phyloP scores from a whole-genome alignment of 1,140 invertebrate genomes.

The Sycophaga agraensis region DNA sequence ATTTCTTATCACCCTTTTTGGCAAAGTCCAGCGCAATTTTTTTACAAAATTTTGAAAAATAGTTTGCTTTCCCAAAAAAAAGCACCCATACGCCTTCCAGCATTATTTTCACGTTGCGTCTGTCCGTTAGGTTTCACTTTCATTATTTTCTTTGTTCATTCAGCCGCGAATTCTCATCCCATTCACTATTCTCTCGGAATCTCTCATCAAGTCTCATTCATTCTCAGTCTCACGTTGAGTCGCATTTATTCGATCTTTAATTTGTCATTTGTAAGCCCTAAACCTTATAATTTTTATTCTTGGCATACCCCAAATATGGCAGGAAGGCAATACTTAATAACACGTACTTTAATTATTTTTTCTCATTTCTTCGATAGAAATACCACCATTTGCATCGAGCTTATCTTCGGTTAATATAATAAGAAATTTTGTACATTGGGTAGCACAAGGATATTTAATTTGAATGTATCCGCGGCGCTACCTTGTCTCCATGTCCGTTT shows the following conservation, averaged over 20 bases:
- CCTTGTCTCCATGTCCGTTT: conserved; percentile 1
- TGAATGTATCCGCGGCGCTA: conserved; percentile 10
- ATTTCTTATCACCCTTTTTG: conserved; percentile 27
- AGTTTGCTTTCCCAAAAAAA: conserved; percentile 51
- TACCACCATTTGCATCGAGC: conserved; percentile 31
- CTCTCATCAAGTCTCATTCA: conserved; percentile 29
- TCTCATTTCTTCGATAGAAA: conserved; percentile 30
- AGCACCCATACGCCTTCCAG: conserved; percentile 37
- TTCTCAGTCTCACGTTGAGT: conserved; percentile 36
- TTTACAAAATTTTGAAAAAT: conserved; percentile 59
- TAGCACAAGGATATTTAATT: conserved; percentile 27
- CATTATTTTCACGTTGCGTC: conserved; percentile 24
- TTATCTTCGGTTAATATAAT: conserved; percentile 36
- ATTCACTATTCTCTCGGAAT: conserved; percentile 12
- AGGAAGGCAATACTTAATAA: conserved; percentile 60
- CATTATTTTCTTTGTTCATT: conserved; percentile 21
- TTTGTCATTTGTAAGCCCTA: conserved; percentile 50
- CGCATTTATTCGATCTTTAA: conserved; percentile 43
- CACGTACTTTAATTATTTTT: conserved; percentile 45
- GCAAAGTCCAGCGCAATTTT: conserved; percentile 40
- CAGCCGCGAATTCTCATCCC: conserved; percentile 13
- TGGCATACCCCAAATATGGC: conserved; percentile 62
- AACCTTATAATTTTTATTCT: conserved; percentile 60
- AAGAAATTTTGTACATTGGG: conserved; percentile 46
- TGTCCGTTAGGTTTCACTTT: conserved; percentile 9